Percentiles rank a stretch among this genome's conserved stretches.
These are phyloP conservation scores for Leucoma salicis DNA, from an alignment of 2,888 invertebrate genomes.

Conservation along the genomic window DNA sequence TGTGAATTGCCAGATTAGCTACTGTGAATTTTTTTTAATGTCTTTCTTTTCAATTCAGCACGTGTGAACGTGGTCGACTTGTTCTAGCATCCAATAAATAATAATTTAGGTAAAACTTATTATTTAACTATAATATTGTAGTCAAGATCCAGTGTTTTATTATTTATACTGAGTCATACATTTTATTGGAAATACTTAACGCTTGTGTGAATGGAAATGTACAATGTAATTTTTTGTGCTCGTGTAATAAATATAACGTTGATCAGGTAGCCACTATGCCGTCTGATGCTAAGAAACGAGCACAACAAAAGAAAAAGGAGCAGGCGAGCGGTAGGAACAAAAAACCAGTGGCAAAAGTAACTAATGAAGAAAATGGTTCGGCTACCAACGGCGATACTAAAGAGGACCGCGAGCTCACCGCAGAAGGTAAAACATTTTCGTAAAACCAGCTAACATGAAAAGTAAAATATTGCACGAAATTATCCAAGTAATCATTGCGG, in stretches of 20 bases:
- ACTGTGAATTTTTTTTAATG: constrained; percentile 32
- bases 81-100: constrained; percentile 50
- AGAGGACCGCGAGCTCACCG: constrained; percentile 85
- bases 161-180: neutral
- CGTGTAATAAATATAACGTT: constrained; percentile 39
- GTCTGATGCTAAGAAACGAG: constrained; percentile 99
- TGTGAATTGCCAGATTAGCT: constrained; percentile 11
- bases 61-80: constrained; percentile 76
- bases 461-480: no score
- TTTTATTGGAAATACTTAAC: no score
- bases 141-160: neutral
- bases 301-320: constrained; percentile 98
- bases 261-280: constrained; percentile 87
- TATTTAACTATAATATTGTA: constrained; percentile 6
- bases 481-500: no score
- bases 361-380: constrained; percentile 80
- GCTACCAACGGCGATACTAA: constrained; percentile 61
- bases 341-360: constrained; percentile 77
- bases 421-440: constrained; percentile 83
- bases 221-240: constrained; percentile 25
- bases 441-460: constrained; percentile 13
- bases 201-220: no score
- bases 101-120: constrained; percentile 48
- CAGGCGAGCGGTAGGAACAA: constrained; percentile 89
- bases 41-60: constrained; percentile 74